These are phyloP conservation scores for Coronaproctus castanopsis DNA, from an alignment of 2,888 invertebrate genomes.

Conservation along the genomic window DNA sequence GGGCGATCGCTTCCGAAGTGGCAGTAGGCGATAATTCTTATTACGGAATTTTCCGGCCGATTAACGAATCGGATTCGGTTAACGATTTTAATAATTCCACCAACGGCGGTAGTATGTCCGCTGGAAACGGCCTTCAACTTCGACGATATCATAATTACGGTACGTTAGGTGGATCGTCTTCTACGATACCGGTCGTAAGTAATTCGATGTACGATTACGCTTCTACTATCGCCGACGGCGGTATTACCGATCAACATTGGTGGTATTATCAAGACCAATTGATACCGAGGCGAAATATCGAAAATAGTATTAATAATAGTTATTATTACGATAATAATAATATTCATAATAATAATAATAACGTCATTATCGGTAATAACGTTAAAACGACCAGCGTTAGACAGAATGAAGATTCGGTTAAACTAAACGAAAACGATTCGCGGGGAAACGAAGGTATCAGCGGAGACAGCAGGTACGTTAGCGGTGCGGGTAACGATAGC, in stretches of 20 bases:
- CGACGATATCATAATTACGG: not conserved
- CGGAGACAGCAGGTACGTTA: not conserved
- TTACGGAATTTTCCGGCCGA: conserved; percentile 16
- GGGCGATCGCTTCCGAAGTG: conserved; percentile 14
- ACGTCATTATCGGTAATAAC: not conserved
- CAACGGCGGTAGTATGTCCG: not conserved
- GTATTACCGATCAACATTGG: not conserved
- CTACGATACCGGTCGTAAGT: not conserved
- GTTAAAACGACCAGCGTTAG: conserved; percentile 1
- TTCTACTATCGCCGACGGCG: conserved; percentile 6
- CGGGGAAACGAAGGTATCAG: not conserved
- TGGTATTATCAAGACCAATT: too few species aligned
- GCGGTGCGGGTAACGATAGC: conserved; percentile 2
- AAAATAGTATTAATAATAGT: too few species aligned
- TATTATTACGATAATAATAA: too few species aligned
- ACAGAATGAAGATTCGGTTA: too few species aligned
- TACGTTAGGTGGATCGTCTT: not conserved
- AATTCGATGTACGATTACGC: not conserved
- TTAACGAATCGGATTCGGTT: not conserved
- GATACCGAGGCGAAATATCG: too few species aligned
- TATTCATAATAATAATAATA: not conserved
- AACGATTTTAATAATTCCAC: not conserved
- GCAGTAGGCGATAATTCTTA: conserved; percentile 14
- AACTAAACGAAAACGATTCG: too few species aligned
- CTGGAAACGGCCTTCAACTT: not conserved